Evolutionary conservation across 2,888 invertebrate genomes (phyloP).

Genomic region (Agrotis exclamationis): DNA sequence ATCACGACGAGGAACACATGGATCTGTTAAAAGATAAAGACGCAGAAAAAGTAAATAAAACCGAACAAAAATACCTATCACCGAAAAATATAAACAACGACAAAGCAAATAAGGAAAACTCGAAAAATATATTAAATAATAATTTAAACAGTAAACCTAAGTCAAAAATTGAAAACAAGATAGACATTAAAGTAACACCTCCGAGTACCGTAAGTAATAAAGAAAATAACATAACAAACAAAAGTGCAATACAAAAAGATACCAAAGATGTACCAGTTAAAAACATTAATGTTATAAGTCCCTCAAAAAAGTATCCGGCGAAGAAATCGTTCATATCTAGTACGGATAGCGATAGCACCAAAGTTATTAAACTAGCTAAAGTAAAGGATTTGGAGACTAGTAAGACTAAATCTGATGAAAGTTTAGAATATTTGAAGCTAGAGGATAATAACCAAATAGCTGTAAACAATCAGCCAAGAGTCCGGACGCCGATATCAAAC

Average conservation of each 20-base stretch:
- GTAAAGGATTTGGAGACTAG: constrained; percentile 88
- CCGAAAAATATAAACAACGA: constrained; percentile 81
- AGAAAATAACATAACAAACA: constrained; percentile 77
- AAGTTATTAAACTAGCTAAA: constrained; percentile 86
- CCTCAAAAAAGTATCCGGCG: constrained; percentile 87
- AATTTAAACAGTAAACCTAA: constrained; percentile 65
- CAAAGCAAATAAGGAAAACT: constrained; percentile 74
- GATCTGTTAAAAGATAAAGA: constrained; percentile 84
- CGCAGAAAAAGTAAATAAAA: constrained; percentile 71
- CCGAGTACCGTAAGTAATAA: constrained; percentile 77
- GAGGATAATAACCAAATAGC: constrained; percentile 87
- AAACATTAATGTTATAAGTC: constrained; percentile 86
- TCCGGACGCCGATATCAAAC: constrained; percentile 88
- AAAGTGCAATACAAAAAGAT: constrained; percentile 87
- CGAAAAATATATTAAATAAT: constrained; percentile 72
- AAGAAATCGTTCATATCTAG: constrained; percentile 86
- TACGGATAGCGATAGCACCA: constrained; percentile 82
- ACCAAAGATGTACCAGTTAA: constrained; percentile 88
- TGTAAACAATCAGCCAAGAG: constrained; percentile 88
- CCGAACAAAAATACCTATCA: constrained; percentile 77
- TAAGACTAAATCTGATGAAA: constrained; percentile 85
- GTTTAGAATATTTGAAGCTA: constrained; percentile 87
- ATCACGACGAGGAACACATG: constrained; percentile 87
- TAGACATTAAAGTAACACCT: constrained; percentile 74
- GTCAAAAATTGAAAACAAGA: constrained; percentile 69